These are phyloP conservation scores for Caenorhabditis afra DNA, from an alignment of 2,888 invertebrate genomes.

Conservation along the genomic window DNA sequence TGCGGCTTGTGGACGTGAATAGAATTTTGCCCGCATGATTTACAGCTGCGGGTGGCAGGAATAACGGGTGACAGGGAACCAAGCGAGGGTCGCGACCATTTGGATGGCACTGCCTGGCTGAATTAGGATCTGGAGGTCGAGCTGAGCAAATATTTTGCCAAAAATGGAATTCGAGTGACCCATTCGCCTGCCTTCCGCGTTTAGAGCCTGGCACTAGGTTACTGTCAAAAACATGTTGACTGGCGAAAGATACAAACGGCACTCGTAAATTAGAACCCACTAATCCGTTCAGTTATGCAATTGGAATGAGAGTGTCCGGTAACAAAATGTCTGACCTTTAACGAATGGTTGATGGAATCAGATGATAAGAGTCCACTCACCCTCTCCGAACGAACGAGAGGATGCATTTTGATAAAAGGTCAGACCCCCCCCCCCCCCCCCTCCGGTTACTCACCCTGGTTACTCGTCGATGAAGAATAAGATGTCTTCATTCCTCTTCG, in stretches of 20 bases:
- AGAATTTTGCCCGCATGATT: not conserved
- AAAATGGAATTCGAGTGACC: too few species aligned
- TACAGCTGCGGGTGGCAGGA: slow-evolving; percentile 1
- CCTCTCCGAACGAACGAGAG: slow-evolving; percentile 25
- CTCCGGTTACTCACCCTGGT: too few species aligned
- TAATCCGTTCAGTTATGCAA: slow-evolving; percentile 49
- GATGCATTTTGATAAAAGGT: slow-evolving; percentile 55
- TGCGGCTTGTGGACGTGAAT: not conserved
- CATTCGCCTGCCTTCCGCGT: too few species aligned
- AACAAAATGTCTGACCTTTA: slow-evolving; percentile 49
- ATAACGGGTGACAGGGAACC: not conserved
- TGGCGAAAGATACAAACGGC: too few species aligned
- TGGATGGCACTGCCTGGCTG: not conserved
- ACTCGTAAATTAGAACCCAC: not conserved
- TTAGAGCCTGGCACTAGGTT: too few species aligned
- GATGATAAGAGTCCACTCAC: slow-evolving; percentile 30
- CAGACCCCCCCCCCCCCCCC: slow-evolving; percentile 1
- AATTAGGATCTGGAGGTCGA: slow-evolving; percentile 1
- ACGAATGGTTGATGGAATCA: slow-evolving; percentile 42
- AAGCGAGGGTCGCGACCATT: not conserved
- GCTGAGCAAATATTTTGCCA: slow-evolving; percentile 35
- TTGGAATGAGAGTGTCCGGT: slow-evolving; percentile 10
- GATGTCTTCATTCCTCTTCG: slow-evolving; percentile 54
- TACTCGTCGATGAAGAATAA: slow-evolving; percentile 19
- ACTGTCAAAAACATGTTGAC: slow-evolving; percentile 16